Evolutionary conservation across 2,113 vertebrate species (phyloP).

Genomic region (Miniopterus natalensis): DNA sequence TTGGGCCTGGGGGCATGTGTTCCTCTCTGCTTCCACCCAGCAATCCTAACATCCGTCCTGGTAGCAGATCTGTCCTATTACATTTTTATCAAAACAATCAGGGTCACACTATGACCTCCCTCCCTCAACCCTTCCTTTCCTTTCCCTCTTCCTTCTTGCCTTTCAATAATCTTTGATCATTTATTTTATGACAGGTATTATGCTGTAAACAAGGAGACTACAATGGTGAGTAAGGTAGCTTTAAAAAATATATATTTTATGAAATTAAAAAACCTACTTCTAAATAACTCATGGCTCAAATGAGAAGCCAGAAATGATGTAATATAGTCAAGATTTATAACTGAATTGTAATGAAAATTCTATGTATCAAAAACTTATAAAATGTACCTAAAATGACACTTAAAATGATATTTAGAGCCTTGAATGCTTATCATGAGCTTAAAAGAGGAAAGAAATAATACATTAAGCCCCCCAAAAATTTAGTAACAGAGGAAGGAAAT

Average conservation of each 20-base stretch:
- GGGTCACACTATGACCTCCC: not conserved
- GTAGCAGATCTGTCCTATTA: not conserved
- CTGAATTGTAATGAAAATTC: not conserved
- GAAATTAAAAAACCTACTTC: not conserved
- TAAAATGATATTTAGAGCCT: not conserved
- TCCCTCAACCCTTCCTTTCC: not conserved
- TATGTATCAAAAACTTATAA: not conserved
- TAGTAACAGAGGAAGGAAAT: not conserved
- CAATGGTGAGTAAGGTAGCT: not conserved
- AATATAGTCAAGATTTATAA: not conserved
- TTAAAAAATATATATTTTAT: not conserved
- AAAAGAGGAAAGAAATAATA: constrained; percentile 17
- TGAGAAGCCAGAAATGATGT: not conserved
- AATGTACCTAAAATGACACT: not conserved
- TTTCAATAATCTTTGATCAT: constrained; percentile 4
- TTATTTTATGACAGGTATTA: not conserved
- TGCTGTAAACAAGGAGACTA: not conserved
- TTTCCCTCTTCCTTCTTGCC: not conserved
- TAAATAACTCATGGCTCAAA: not conserved
- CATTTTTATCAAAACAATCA: not conserved
- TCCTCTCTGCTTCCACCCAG: not conserved
- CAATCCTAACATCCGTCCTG: not conserved
- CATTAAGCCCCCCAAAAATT: not conserved
- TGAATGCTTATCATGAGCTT: not conserved
- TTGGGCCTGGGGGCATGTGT: not conserved